Base-by-base conservation (phyloP, 1,140 invertebrate species). In the Vollenhovia emeryi region DNA sequence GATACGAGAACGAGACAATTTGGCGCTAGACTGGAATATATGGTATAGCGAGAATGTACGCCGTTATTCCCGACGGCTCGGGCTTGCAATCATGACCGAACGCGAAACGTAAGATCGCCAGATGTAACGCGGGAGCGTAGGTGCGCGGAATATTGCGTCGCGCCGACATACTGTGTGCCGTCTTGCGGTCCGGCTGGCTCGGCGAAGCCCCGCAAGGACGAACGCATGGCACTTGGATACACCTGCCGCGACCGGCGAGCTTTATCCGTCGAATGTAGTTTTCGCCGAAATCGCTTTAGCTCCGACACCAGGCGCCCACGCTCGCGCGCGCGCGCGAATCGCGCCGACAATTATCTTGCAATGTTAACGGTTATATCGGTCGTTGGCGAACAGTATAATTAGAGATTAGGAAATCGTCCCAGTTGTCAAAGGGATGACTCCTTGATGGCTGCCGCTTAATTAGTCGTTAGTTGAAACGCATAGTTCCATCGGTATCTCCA, bases 171-270 rank as follows among this genome's bases (percentile, higher is more conserved):
- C 71, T 40, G 66, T 45, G 27, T 55, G 45, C 11, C 82, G 73
- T 84, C 87, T 88, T 87, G 82, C 48, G 87, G 87, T 66, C 43
- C 48, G 27, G 82, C 52, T 87, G 87, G 82, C 85, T 80, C 69
- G 50, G 36, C n/a, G n/a, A 57, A 79, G 66, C 48, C 73, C 62
- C 30, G 33, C 71, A 66, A 43, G 86, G 80, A 87, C 86, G 36
- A 71, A 86, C 76, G 86, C 88, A n/a, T n/a, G n/a, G n/a, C n/a
- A 90, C 88, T 92, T 91, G 60, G 85, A 68, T 36, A 60, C 89
- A 92, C 62, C 85, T 91, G 91, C 84, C 87, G 74, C 74, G 64
- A 27, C n/a, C 50, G 80, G 76, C 62, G 57, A 68, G 78, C 80
- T 71, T 68, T 36, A 79, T n/a, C 62, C 45, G 15, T 18, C 48